Evolutionary conservation across 2,888 invertebrate genomes (phyloP).

Genomic region (Iselma pallidipennis): DNA sequence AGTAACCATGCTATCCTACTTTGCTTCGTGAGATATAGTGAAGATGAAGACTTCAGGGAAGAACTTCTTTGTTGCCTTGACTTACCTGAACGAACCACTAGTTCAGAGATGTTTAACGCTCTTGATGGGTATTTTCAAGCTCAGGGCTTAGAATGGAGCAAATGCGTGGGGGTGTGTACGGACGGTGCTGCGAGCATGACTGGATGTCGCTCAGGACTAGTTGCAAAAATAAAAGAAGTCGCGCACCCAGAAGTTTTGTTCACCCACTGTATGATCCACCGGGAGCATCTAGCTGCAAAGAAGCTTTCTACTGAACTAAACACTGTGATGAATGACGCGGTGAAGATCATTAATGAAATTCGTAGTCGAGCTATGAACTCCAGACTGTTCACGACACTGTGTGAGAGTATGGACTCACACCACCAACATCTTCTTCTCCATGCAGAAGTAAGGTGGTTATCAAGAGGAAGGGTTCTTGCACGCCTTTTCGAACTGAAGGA

Average conservation of each 20-base stretch:
- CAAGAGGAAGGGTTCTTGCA: no score
- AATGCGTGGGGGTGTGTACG: not conserved
- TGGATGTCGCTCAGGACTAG: constrained; percentile 1
- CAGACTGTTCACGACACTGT: not conserved
- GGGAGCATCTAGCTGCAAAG: not conserved
- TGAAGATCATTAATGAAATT: not conserved
- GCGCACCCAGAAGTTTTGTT: not conserved
- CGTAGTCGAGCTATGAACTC: not conserved
- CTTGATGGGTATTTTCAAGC: not conserved
- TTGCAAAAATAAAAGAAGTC: not conserved
- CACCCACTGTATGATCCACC: not conserved
- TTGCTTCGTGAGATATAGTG: no score
- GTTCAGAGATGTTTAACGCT: constrained; percentile 4
- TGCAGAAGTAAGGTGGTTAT: no score
- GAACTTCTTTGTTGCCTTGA: not conserved
- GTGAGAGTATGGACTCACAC: no score
- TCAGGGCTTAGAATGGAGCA: not conserved
- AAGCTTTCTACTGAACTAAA: not conserved
- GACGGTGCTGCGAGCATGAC: constrained; percentile 4
- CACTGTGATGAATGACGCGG: not conserved
- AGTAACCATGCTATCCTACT: not conserved
- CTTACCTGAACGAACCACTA: not conserved
- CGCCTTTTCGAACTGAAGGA: no score
- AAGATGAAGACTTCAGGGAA: not conserved
- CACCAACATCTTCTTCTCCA: no score